Evolutionary conservation across 2,797 vertebrate genomes (phyloP).

Genomic region (Phoeniculus purpureus): DNA sequence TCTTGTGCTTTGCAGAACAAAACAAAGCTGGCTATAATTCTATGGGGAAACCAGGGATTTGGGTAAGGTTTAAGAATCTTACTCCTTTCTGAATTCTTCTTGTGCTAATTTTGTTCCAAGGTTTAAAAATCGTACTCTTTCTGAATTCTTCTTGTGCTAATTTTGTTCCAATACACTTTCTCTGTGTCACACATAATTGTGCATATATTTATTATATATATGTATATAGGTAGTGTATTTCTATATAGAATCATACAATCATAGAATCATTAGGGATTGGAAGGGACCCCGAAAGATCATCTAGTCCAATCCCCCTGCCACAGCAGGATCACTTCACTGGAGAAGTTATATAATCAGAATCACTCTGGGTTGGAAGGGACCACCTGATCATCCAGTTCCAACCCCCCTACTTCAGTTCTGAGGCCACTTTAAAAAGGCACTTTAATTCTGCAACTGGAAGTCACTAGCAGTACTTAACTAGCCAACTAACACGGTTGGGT

Average conservation of each 20-base stretch:
- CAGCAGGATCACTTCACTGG: no score
- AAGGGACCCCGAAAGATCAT: no score
- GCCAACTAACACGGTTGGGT: background rate
- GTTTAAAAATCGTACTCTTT: background rate
- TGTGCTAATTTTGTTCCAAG: background rate
- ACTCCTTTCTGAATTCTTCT: background rate
- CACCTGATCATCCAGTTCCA: no score
- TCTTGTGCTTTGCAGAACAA: background rate
- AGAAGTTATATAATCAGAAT: no score
- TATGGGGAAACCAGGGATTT: background rate
- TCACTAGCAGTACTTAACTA: conserved; percentile 23
- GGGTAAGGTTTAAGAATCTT: background rate
- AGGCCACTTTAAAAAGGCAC: conserved; percentile 9
- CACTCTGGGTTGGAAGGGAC: no score
- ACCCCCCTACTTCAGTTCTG: conserved; percentile 32
- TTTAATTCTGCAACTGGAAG: conserved; percentile 33
- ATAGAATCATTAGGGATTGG: no score
- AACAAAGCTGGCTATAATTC: background rate
- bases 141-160: background rate
- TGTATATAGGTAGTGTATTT: background rate
- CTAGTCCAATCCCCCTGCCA: no score
- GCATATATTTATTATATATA: background rate
- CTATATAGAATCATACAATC: no score
- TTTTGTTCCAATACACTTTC: background rate
- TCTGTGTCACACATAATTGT: background rate